Evolutionary conservation across 2,113 vertebrate species (phyloP), one percentile per base, ranked within the genome.

Genomic region (Anser cygnoides): DNA sequence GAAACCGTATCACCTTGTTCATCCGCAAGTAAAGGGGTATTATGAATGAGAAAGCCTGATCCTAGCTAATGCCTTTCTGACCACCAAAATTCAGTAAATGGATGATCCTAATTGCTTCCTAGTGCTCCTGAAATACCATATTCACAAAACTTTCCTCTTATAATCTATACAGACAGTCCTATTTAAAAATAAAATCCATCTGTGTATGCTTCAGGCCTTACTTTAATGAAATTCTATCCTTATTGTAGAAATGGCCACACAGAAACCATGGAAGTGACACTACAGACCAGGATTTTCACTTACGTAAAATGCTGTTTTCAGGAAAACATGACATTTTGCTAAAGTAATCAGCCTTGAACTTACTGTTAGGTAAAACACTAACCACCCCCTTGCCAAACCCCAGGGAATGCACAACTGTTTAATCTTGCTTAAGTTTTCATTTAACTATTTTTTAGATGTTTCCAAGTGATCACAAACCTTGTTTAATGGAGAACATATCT

Each of bases 11-110:
- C 78, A 88, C 37, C 86, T 93, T 96, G 49, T 90, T 95, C 95
- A 88, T 89, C 68, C 31, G 12, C 82, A 93, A 78, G 46, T 66
- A 91, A 87, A 58, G 58, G 43, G 8, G 25, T 41, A 89, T 81
- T 77, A 93, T 87, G 77, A 96, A 96, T 89, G 86, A 92, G 80
- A 85, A 94, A 94, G 94, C 31, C 44, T 63, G 50, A 87, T 94
- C 84, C 73, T 41, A 76, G 80, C 70, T 95, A 96, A 93, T 87
- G 84, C 50, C 58, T 92, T 95, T 89, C 77, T 87, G 86, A 94
- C 84, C 89, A 93, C 86, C 62, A 87, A 94, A 93, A 93, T 73
- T 79, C 80, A 76, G 73, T 96, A 95, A 96, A 93, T 59, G 70
- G 66, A 91, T 94, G 54, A 91, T 62, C 70, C 44, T 90, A 94